Base-by-base conservation (phyloP, 2,888 invertebrate genomes). In the Parnassius glacialis region DNA sequence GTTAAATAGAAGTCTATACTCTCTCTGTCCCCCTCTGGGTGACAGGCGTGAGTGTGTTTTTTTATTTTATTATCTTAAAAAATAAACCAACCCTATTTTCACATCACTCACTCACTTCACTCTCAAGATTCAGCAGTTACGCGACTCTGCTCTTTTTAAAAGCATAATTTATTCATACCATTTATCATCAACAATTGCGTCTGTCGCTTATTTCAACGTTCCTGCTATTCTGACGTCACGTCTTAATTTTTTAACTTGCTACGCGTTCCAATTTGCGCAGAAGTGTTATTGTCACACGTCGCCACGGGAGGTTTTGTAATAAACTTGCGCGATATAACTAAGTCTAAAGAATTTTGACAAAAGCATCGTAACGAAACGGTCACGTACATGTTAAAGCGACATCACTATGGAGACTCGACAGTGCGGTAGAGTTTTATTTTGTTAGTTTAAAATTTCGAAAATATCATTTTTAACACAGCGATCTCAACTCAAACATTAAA, bases 241-340 rank as follows among this genome's bases (percentile, higher is more conserved):
- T 78, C 74, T 73, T 74, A 79, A 79, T 80, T 78, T 69, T 69
- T 68, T 64, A 63, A 69, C 65, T 64, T 66, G 67, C 69, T 67
- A 72, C 69, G 64, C 64, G 70, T 73, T 74, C 65, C 74, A 72
- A 73, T 72, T 74, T 74, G 68, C 69, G 68, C 55, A 56, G 64
- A 12, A 53, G 58, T 59, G 61, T 62, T 50, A 57, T 64, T 59
- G 59, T 59, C 52, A 43, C 55, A 59, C 55, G 47, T 56, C 57
- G 52, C 61, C 16, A 10, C 45, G 12, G 48, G 57, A 43, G 54
- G 57, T 57, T 59, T 64, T 51, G 61, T 61, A 60, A 65, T 61
- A 64, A 59, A 62, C 60, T 62, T 61, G 53, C 57, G 9, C 50
- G 57, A 48, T 16, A 45, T 45, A 45, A 59, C 53, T 59, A 44